Evolutionary conservation across 2,797 vertebrate species (phyloP), one percentile per base, ranked within the genome.

Genomic region (Mus caroli): DNA sequence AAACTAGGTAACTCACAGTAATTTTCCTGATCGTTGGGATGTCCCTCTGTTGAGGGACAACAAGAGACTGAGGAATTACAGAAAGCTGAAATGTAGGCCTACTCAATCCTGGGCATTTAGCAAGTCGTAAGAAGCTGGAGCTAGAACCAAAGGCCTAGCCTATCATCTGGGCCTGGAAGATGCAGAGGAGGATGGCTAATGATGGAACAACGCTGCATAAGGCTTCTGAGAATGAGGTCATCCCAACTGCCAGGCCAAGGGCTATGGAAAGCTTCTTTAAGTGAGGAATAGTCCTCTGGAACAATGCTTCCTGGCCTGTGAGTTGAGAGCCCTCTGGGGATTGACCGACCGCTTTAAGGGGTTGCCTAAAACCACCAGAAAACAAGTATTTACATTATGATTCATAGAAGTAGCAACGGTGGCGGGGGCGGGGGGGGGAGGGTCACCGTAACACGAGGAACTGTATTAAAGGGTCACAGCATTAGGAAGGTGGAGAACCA

Each of bases 241-340:
- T 62, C n/a, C 24, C 56, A 84, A 15, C 8, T 88, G 9, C 6
- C 40, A 37, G 5, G 34, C 3, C 40, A 12, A 46, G 56, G 37
- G 62, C 46, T 52, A 90, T 52, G 31, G 28, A 90, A 87, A 90
- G 76, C 40, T 19, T 93, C 19, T 88, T 58, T 75, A 67, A 85
- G 50, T 46, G 13, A 86, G 62, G 46, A 88, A 1, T 37, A 37
- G 4, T 28, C 24, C 14, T 40, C 56, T 40, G 17, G 79, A 60
- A 2, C n/a, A 82, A 40, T 22, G 4, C 8, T 40, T 60, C 79
- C 28, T 56, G 40, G 60, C 24, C n/a, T 28, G 7, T 60, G 37
- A 13, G 24, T 28, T 24, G 37, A 24, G 14, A 82, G 1, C 11
- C 52, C 20, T 82, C 31, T 82, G n/a, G 34, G 22, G 20, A 26